These are phyloP conservation scores for Aphidius ervi DNA, from an alignment of 1,140 invertebrate genomes.

Conservation along the genomic window DNA sequence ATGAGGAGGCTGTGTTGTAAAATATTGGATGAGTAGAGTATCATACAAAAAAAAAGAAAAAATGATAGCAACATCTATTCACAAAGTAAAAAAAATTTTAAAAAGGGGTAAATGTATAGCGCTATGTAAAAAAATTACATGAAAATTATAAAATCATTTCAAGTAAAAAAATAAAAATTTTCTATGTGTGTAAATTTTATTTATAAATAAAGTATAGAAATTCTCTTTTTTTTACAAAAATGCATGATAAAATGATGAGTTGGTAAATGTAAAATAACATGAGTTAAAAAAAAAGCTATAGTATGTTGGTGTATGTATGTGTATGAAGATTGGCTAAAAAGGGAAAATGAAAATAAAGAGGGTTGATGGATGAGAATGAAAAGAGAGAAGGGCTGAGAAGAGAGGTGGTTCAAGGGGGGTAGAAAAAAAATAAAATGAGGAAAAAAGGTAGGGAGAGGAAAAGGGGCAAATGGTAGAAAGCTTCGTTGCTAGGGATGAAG, in stretches of 20 bases:
- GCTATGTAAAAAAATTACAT: too few relatives aligned
- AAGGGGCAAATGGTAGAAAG: constrained; percentile 23
- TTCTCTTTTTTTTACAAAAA: too few relatives aligned
- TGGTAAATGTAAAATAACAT: constrained; percentile 6
- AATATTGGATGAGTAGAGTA: constrained; percentile 3
- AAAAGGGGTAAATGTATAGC: too few relatives aligned
- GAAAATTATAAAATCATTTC: too few relatives aligned
- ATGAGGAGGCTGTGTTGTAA: background rate
- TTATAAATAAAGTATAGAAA: too few relatives aligned
- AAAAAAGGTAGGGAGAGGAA: constrained; percentile 21
- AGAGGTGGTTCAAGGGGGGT: background rate
- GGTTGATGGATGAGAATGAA: constrained; percentile 14
- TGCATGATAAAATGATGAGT: too few relatives aligned
- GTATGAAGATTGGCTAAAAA: constrained; percentile 1
- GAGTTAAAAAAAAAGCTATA: background rate
- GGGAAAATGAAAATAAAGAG: constrained; percentile 17
- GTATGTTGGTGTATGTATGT: too few relatives aligned
- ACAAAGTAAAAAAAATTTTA: too few relatives aligned
- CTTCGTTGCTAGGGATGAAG: constrained; percentile 50
- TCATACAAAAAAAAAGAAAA: constrained; percentile 16
- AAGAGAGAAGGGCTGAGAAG: constrained; percentile 6
- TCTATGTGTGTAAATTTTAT: too few relatives aligned
- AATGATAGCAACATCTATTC: constrained; percentile 12
- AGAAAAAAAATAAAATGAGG: constrained; percentile 19
- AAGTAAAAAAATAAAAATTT: too few relatives aligned